Evolutionary conservation across 2,113 vertebrate genomes (phyloP).

Genomic region (Corvus hawaiiensis): DNA sequence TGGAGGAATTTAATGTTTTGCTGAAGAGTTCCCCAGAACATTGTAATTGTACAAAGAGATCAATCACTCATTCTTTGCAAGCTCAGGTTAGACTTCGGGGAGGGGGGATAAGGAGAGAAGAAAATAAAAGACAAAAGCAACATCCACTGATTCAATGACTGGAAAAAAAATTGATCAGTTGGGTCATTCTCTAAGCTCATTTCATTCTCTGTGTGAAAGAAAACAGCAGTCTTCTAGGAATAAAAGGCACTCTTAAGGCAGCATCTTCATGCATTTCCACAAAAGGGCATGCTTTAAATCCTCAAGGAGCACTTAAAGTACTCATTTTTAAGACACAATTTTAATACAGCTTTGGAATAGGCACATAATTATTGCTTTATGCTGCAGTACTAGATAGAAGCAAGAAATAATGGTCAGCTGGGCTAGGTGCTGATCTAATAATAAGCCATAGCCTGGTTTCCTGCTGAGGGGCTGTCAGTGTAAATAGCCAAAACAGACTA

Average conservation of each 20-base stretch:
- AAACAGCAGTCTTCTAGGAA: conserved; percentile 30
- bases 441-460: not conserved
- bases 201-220: conserved; percentile 36
- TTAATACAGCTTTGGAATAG: not conserved
- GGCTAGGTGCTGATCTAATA: not conserved
- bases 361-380: not conserved
- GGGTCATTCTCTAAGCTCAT: conserved; percentile 19
- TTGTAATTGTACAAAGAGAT: not conserved
- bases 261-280: conserved; percentile 25
- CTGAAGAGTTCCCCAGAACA: not conserved
- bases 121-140: conserved; percentile 47
- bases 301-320: not conserved
- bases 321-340: not conserved
- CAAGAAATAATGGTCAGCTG: not conserved
- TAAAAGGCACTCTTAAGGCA: conserved; percentile 13
- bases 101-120: not conserved
- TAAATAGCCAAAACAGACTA: not conserved
- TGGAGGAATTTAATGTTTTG: not conserved
- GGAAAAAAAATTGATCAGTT: conserved; percentile 44
- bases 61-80: not conserved
- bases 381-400: not conserved
- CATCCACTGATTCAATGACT: not conserved
- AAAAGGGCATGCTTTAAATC: not conserved
- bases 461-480: not conserved
- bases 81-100: not conserved